Evolutionary conservation across 2,888 invertebrate species (phyloP).

Genomic region (Caenorhabditis doughertyi): DNA sequence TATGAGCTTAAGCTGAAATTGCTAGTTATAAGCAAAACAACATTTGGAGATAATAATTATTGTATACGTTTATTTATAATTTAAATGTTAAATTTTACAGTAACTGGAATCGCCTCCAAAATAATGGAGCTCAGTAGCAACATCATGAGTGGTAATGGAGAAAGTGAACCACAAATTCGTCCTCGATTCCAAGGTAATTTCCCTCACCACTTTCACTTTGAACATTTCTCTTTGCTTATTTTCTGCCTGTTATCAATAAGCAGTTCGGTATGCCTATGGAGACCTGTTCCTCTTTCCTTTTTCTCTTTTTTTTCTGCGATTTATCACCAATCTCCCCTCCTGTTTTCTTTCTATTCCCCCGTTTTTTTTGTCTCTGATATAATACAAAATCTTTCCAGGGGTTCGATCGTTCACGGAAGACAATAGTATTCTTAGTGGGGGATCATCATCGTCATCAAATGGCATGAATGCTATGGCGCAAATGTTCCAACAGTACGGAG

Average conservation of each 20-base stretch:
- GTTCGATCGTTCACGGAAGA: slow-evolving; percentile 71
- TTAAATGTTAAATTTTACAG: slow-evolving; percentile 43
- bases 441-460: slow-evolving; percentile 59
- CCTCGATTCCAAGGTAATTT: slow-evolving; percentile 66
- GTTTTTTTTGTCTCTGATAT: slow-evolving; percentile 35
- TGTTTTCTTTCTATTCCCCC: not conserved
- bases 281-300: slow-evolving; percentile 52
- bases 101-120: slow-evolving; percentile 68
- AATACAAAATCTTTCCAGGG: slow-evolving; percentile 56
- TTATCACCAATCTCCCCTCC: slow-evolving; percentile 56
- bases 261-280: slow-evolving; percentile 43
- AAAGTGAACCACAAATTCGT: slow-evolving; percentile 57
- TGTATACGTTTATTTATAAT: not conserved
- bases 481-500: slow-evolving; percentile 69
- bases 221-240: slow-evolving; percentile 3
- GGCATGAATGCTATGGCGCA: slow-evolving; percentile 67
- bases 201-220: slow-evolving; percentile 22
- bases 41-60: too few species aligned
- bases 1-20: too few species aligned
- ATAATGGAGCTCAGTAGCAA: slow-evolving; percentile 71
- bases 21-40: too few species aligned
- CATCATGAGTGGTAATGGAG: slow-evolving; percentile 65
- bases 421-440: slow-evolving; percentile 69
- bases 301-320: slow-evolving; percentile 47
- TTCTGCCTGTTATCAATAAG: slow-evolving; percentile 47